A percentile compares a stretch with the other conserved stretches of the same genome.
These are phyloP conservation scores for Pandemis heparana DNA, from an alignment of 2,888 invertebrate genomes.

Conservation along the genomic window DNA sequence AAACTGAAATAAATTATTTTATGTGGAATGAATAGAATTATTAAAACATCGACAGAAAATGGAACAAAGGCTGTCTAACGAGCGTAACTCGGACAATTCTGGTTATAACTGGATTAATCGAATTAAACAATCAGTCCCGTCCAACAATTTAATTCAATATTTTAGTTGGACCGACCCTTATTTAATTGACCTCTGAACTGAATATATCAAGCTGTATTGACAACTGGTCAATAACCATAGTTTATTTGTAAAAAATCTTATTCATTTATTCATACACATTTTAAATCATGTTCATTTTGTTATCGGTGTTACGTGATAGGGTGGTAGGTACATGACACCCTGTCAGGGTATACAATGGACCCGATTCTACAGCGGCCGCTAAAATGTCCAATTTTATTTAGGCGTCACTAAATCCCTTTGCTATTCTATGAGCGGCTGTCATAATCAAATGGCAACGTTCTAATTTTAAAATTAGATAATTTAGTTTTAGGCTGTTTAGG, in stretches of 20 bases:
- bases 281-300: too few relatives aligned
- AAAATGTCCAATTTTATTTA: too few relatives aligned
- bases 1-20: neutral
- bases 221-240: neutral
- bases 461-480: too few relatives aligned
- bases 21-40: neutral
- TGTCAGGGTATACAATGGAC: too few relatives aligned
- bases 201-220: constrained; percentile 21
- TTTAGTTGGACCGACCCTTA: constrained; percentile 24
- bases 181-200: constrained; percentile 35
- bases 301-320: too few relatives aligned
- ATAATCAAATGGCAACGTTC: too few relatives aligned
- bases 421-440: too few relatives aligned
- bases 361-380: too few relatives aligned
- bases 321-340: too few relatives aligned
- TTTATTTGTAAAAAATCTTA: neutral
- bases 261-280: too few relatives aligned
- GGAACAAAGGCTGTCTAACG: constrained; percentile 30
- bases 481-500: too few relatives aligned
- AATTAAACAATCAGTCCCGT: constrained; percentile 28
- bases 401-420: too few relatives aligned
- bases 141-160: constrained; percentile 34
- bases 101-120: constrained; percentile 34
- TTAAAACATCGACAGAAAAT: constrained; percentile 14
- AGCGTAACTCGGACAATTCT: constrained; percentile 25